Evolutionary conservation across 2,797 vertebrate species (phyloP).

Genomic region (Gambelia wislizenii): DNA sequence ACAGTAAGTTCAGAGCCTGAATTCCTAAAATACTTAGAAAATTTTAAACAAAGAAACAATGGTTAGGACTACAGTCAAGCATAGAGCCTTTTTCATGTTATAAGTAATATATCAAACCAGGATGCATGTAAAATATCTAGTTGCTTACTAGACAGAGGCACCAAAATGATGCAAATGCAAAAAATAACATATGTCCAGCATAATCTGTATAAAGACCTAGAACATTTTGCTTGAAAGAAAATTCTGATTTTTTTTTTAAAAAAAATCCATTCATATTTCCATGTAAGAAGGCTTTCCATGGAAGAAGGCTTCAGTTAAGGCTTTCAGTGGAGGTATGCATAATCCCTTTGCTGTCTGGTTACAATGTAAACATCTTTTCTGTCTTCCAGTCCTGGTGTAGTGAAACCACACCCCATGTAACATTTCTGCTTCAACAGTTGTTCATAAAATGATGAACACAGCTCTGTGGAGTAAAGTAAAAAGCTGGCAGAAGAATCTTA

Average conservation of each 20-base stretch:
- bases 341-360: background rate
- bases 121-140: background rate
- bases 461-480: background rate
- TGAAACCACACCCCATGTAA: background rate
- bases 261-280: background rate
- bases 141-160: background rate
- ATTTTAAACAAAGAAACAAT: background rate
- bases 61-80: background rate
- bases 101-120: background rate
- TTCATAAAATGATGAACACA: background rate
- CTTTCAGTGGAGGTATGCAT: background rate
- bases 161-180: background rate
- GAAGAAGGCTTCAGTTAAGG: slow-evolving; percentile 5
- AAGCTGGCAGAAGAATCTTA: background rate
- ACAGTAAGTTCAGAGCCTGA: background rate
- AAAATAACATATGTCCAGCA: slow-evolving; percentile 7
- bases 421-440: background rate
- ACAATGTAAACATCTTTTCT: background rate
- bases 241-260: background rate
- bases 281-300: background rate
- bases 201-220: background rate
- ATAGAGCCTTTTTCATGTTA: background rate
- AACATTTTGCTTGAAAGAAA: slow-evolving; percentile 13
- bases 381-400: background rate
- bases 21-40: background rate